phyloP scores from a whole-genome alignment of 2,797 vertebrate species.

The Podarcis siculus region DNA sequence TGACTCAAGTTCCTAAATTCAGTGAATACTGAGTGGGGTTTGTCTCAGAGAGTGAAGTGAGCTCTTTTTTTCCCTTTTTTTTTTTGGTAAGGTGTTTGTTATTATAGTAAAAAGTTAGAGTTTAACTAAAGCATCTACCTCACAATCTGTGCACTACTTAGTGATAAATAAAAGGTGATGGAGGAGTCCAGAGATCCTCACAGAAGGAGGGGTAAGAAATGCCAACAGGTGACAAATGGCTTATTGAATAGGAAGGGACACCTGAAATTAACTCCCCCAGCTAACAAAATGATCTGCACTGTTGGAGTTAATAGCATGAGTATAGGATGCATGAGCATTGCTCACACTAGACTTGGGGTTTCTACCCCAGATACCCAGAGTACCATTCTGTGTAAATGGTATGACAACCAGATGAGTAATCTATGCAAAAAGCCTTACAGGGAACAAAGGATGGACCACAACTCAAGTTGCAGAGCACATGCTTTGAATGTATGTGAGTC shows the following conservation, averaged over 20 bases:
- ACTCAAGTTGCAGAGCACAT: neutral
- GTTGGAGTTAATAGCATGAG: neutral
- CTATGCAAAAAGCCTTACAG: neutral
- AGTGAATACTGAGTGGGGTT: too few species aligned
- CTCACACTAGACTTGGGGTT: neutral
- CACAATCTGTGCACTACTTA: constrained; percentile 65
- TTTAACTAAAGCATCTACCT: constrained; percentile 50
- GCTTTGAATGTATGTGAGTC: neutral
- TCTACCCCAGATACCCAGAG: neutral
- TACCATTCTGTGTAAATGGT: neutral
- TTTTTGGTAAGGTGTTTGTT: too few species aligned
- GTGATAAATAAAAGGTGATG: constrained; percentile 72
- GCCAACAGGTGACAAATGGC: neutral
- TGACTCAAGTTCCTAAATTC: too few species aligned
- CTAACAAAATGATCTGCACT: too few species aligned
- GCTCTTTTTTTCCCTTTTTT: too few species aligned
- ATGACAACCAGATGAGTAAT: neutral
- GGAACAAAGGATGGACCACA: too few species aligned
- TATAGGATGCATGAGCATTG: neutral
- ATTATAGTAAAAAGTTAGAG: too few species aligned
- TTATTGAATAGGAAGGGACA: neutral
- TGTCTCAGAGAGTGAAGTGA: too few species aligned
- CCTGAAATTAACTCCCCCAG: neutral
- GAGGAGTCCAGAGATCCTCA: neutral
- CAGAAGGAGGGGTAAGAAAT: neutral